Percentiles rank a stretch among this genome's conserved stretches.
Evolutionary conservation across 1,140 invertebrate species (phyloP).

Genomic region (Drosophila lacertosa): DNA sequence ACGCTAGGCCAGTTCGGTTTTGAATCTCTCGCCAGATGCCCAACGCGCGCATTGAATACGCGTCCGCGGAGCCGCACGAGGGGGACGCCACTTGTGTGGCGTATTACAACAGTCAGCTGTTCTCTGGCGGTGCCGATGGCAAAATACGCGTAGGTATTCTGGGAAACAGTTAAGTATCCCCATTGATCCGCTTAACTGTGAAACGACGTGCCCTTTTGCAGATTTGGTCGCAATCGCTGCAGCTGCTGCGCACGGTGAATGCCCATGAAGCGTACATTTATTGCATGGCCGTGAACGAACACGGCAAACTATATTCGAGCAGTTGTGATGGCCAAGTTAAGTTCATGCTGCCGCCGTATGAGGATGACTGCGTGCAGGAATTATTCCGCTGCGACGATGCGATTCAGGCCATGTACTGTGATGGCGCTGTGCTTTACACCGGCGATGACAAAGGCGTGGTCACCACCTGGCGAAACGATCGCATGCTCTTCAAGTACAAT

Average conservation of each 20-base stretch:
- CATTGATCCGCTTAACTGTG: conserved; percentile 4
- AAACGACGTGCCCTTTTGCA: conserved; percentile 10
- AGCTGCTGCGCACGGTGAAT: conserved; percentile 60
- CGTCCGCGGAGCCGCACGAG: conserved; percentile 72
- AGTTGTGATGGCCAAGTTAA: conserved; percentile 81
- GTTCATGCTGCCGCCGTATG: conserved; percentile 70
- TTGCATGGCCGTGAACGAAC: conserved; percentile 69
- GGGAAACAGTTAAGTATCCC: neutral
- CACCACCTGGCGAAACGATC: conserved; percentile 78
- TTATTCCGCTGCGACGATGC: conserved; percentile 75
- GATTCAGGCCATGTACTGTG: conserved; percentile 76
- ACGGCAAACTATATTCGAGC: conserved; percentile 79
- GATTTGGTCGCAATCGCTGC: conserved; percentile 62
- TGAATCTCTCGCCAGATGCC: conserved; percentile 45
- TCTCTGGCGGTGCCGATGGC: conserved; percentile 83
- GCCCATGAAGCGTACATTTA: conserved; percentile 80
- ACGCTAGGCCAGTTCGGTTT: conserved; percentile 33
- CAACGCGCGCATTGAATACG: conserved; percentile 62
- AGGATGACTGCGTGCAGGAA: conserved; percentile 48
- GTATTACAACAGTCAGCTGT: conserved; percentile 68
- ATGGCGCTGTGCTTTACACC: conserved; percentile 68
- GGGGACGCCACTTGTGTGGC: conserved; percentile 74
- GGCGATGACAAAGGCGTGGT: conserved; percentile 83
- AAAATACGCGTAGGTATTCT: conserved; percentile 78
- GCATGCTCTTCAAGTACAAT: conserved; percentile 81